Base-by-base conservation (phyloP, 2,113 vertebrate genomes). In the Ascaphus truei region DNA sequence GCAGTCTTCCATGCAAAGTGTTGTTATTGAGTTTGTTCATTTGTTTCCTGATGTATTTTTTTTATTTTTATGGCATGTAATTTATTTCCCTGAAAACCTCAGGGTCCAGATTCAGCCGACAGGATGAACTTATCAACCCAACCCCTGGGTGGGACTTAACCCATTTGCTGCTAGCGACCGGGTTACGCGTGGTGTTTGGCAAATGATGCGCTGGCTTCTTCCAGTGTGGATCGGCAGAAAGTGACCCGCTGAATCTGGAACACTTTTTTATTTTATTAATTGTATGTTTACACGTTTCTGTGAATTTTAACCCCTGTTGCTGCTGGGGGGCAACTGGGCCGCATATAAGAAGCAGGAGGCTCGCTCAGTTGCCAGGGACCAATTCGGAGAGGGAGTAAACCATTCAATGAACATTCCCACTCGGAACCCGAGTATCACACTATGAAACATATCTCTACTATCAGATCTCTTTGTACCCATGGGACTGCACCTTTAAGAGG, bases 21-120 rank as follows among this genome's bases (percentile, higher is more conserved):
- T 59, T 50, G 8, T 71, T 22, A 34, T n/a, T n/a, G n/a, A n/a
- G n/a, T 50, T 9, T 61, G n/a, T 30, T 48, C 1, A 34, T 45
- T 47, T 18, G 57, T 3, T 41, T 36, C 3, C 15, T 51, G 26
- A 20, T 51, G 12, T 37, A 15, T 34, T 7, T 52, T 12, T 71
- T 33, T 31, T 50, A 27, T 71, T 61, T 51, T 20, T 68, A 51
- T 71, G 57, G 45, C 57, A 61, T 7, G 33, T 71, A 61, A 71
- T 71, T 71, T 61, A 71, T 71, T 61, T 52, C 67, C 67, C 67
- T 71, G 67, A 71, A 61, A 71, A 60, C 57, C 67, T 61, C 67
- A 69, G 56, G 55, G 55, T 47, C n/a, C 45, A 60, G 56, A 61
- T 61, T 71, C 57, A 52, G 5, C 25, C 34, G 13, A 61, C 25